Evolutionary conservation across 2,888 invertebrate genomes (phyloP), one percentile per base, ranked within the genome.

Genomic region (Sinopyrophorus schimmeli): DNA sequence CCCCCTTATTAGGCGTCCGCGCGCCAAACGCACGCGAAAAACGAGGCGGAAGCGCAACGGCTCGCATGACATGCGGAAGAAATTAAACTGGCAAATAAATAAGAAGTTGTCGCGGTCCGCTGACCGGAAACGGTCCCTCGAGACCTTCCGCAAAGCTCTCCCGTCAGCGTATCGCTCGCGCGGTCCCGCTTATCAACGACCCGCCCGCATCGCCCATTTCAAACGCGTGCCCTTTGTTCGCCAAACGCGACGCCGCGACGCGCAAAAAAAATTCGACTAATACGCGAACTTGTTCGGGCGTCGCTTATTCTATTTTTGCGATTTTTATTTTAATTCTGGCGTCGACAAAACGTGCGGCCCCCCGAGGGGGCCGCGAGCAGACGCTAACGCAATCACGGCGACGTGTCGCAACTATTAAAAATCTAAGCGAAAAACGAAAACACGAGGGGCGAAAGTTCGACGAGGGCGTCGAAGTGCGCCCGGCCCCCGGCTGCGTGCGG

Each of bases 41-140:
- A 47, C 27, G 20, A 39, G 32, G 27, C 17, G 52, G 48, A 51
- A 47, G 47, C 46, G 48, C 49, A 53, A 38, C 51, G 32, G 47
- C 11, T 37, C 41, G 41, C 46, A 53, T 59, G 62, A 64, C 64
- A 64, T 63, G 64, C 61, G 64, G 64, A 67, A 63, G 64, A 63
- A 65, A 67, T 67, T 67, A 67, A 65, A 65, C 64, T 65, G 65
- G 67, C 64, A 65, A 66, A 65, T 64, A 66, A 67, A 66, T 64
- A 66, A 62, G 63, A 63, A 58, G 57, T 59, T 61, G 64, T 62
- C 58, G 60, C 61, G 62, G 63, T 60, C 61, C 57, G 57, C 58
- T 63, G 64, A 63, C 63, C 64, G 62, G 59, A 61, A 63, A 61
- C 55, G 53, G 53, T 59, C 62, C 59, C 60, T 39, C 32, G 60